phyloP scores from a whole-genome alignment of 2,113 vertebrate genomes.

The Acanthisitta chloris region DNA sequence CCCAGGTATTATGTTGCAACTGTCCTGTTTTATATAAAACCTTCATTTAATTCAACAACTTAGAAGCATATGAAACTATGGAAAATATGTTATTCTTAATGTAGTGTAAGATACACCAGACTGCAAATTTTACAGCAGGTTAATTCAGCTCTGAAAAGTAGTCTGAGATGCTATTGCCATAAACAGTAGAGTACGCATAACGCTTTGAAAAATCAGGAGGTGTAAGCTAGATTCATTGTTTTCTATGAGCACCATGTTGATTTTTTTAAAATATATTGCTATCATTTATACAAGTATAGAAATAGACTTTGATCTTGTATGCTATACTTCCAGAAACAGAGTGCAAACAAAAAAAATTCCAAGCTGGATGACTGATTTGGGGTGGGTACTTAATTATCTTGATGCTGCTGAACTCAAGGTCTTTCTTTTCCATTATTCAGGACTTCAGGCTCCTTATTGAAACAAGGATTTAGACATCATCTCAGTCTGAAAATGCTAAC shows the following conservation, averaged over 20 bases:
- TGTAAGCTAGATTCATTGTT: not conserved
- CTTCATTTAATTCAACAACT: not conserved
- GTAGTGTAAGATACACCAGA: not conserved
- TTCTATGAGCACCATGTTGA: not conserved
- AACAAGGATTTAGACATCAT: not conserved
- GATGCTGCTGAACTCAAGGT: not conserved
- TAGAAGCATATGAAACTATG: not conserved
- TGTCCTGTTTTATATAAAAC: not conserved
- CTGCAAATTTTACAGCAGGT: not conserved
- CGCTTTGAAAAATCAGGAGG: not conserved
- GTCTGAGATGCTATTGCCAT: not conserved
- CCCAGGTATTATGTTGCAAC: not conserved
- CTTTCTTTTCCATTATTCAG: not conserved
- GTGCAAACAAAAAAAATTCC: not conserved
- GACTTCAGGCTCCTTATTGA: not conserved
- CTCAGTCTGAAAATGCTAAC: not conserved
- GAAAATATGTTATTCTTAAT: not conserved
- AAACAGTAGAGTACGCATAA: not conserved
- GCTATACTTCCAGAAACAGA: not conserved
- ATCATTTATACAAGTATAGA: not conserved
- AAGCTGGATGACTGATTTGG: not conserved
- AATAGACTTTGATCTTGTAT: not conserved
- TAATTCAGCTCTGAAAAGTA: not conserved
- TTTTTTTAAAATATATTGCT: accelerated
- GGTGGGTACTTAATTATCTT: not conserved